These are phyloP conservation scores for Lydus trimaculatus DNA, from an alignment of 2,888 invertebrate genomes.

Conservation along the genomic window DNA sequence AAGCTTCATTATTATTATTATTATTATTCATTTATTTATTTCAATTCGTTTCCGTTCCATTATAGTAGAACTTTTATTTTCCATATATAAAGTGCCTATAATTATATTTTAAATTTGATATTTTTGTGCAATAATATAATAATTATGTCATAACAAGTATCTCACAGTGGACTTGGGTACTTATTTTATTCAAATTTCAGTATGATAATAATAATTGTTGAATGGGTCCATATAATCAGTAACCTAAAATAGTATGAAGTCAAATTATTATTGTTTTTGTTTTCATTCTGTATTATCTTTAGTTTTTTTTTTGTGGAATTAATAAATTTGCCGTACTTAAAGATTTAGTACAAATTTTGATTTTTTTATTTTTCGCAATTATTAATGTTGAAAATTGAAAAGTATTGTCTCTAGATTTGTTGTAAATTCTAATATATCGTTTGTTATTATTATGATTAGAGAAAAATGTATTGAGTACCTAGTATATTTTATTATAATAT, in stretches of 20 bases:
- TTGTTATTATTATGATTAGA: neutral
- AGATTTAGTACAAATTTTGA: slow-evolving; percentile 17
- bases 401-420: slow-evolving; percentile 15
- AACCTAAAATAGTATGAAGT: too few species aligned
- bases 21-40: neutral
- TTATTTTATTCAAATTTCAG: too few species aligned
- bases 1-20: neutral
- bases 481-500: slow-evolving; percentile 24
- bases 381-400: slow-evolving; percentile 9
- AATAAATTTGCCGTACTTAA: too few species aligned
- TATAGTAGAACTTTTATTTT: neutral
- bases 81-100: neutral
- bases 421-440: slow-evolving; percentile 4
- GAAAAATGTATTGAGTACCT: neutral
- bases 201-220: slow-evolving; percentile 8
- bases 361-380: slow-evolving; percentile 6
- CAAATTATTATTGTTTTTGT: too few species aligned
- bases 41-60: neutral
- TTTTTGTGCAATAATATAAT: slow-evolving; percentile 1
- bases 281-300: too few species aligned
- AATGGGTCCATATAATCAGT: slow-evolving; percentile 27
- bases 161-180: neutral
- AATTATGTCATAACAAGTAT: neutral
- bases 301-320: neutral
- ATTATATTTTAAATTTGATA: neutral